Evolutionary conservation across 2,113 vertebrate species (phyloP).

Genomic region (Eulemur rufifrons): DNA sequence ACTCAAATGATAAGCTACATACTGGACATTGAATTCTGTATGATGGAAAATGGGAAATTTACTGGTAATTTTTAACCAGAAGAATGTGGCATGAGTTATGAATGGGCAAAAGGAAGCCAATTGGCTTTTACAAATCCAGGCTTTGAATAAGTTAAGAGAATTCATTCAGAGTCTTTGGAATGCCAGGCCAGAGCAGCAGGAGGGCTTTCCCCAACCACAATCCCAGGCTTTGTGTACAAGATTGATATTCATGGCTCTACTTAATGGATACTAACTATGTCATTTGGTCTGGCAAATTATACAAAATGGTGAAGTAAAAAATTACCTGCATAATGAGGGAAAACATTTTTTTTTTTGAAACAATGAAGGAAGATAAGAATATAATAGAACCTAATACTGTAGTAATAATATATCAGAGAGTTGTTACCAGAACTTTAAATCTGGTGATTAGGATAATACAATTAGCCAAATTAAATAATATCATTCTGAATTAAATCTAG

Average conservation of each 20-base stretch:
- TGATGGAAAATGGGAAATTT: not conserved
- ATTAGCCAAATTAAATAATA: conserved; percentile 17
- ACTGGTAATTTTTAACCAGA: not conserved
- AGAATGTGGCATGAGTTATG: not conserved
- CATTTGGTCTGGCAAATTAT: not conserved
- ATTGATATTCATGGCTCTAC: conserved; percentile 18
- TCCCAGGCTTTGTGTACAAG: conserved; percentile 19
- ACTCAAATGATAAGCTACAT: not conserved
- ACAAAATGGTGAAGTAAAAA: not conserved
- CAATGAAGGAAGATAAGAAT: not conserved
- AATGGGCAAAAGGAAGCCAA: not conserved
- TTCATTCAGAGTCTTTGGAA: conserved; percentile 8
- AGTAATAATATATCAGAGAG: not conserved
- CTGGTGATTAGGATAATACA: not conserved
- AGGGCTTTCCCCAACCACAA: not conserved
- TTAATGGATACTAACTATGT: conserved; percentile 28
- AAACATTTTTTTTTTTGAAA: not conserved
- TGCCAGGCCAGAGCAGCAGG: not conserved
- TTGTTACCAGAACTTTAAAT: not conserved
- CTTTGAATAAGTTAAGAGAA: conserved; percentile 36
- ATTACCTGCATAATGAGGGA: not conserved
- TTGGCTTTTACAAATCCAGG: not conserved
- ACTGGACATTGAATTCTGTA: not conserved
- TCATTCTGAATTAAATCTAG: conserved; percentile 8
- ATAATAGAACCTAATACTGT: not conserved